Base-by-base conservation (phyloP, 2,113 vertebrate species). In the Bubo scandiacus region DNA sequence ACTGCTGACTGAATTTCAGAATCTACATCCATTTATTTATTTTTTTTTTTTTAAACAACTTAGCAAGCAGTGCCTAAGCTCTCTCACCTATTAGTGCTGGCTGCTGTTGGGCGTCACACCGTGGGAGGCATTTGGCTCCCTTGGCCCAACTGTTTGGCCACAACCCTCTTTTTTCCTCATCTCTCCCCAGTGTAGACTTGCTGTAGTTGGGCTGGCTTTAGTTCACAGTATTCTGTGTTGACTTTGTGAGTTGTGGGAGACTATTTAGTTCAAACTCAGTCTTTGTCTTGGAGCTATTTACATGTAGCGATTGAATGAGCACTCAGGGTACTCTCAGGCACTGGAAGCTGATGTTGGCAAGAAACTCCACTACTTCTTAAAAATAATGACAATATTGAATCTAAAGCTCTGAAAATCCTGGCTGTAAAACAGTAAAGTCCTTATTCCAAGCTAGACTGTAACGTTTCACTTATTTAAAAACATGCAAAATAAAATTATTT, bases 401-500 rank as follows among this genome's bases (percentile, higher is more conserved):
- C 57, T n/a, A 26, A 66, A 91, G 5, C 43, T 67, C 32, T 75
- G 65, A 79, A 85, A 81, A 79, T 79, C 29, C 58, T 58, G 29
- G 5, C 58, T 92, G 49, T 86, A 63, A 61, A 72, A 42, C 18
- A 5, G 3, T 4, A 5, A 34, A 65, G 23, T 36, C 30, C 34
- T 72, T 65, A 42, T 22, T 75, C 26, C 58, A 36, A 57, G 59
- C 36, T 86, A 36, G 20, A 15, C 63, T 38, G 47, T 34, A 43
- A 59, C 32, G 36, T 73, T 94, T 77, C 54, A 34, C 20, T 77
- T 59, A 63, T 38, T 82, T 80, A 42, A 96, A 94, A 92, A 55
- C 32, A 77, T 22, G 36, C 19, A 68, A 54, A 80, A 43, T 43
- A 20, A 81, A 62, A 30, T 22, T 65, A 26, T 40, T 47, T 88